These are phyloP conservation scores for Aleadryas rufinucha DNA, from an alignment of 2,113 vertebrate genomes.

Conservation along the genomic window DNA sequence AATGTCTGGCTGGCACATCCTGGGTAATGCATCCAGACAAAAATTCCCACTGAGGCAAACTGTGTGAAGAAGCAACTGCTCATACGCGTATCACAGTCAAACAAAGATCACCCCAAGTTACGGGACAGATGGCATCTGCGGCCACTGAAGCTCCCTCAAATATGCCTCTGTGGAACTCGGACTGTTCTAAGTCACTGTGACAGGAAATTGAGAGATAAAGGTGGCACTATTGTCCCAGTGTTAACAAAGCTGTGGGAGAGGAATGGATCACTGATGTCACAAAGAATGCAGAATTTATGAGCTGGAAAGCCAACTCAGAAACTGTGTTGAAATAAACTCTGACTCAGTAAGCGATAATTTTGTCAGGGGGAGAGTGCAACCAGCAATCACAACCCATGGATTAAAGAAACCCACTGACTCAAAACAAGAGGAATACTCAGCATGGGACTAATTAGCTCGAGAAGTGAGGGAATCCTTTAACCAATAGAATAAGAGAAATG, in stretches of 20 bases:
- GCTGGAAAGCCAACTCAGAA: not conserved
- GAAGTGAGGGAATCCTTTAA: not conserved
- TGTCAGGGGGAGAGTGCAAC: not conserved
- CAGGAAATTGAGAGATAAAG: not conserved
- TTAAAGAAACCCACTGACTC: not conserved
- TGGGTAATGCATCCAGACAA: not conserved
- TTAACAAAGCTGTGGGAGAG: not conserved
- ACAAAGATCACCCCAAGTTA: not conserved
- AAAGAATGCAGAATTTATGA: not conserved
- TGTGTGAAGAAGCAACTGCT: not conserved
- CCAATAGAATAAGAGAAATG: not conserved
- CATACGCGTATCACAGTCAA: not conserved
- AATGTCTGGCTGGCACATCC: not conserved
- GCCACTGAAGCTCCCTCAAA: not conserved
- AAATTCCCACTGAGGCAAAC: not conserved
- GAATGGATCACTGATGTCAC: no score
- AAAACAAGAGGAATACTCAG: not conserved
- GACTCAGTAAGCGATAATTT: not conserved
- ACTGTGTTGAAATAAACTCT: not conserved
- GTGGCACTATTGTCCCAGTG: not conserved
- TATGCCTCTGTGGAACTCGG: not conserved
- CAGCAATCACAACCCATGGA: not conserved
- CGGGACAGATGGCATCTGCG: not conserved
- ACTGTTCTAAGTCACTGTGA: not conserved
- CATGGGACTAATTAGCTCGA: not conserved